A percentile compares a stretch with the other conserved stretches of the same genome.
Conservation (phyloP, 2,888 invertebrate species). For the Dusona sp. region DNA sequence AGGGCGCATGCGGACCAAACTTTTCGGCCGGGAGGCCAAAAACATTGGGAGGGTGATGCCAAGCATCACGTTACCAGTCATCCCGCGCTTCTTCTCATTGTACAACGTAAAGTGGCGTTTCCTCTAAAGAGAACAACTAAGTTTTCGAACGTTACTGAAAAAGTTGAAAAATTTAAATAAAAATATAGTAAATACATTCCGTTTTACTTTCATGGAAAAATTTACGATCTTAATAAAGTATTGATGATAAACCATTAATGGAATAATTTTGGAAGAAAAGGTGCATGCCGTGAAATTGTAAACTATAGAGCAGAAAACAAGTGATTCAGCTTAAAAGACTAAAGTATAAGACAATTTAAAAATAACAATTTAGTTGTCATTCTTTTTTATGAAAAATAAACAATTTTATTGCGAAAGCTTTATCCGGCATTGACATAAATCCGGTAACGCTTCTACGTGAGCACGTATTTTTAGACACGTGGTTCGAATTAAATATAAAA, state of each 20-base stretch:
- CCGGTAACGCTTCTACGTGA: not conserved
- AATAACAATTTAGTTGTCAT: not conserved
- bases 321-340: not conserved
- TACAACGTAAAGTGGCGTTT: slow-evolving; percentile 1
- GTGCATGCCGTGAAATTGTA: not conserved
- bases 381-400: not conserved
- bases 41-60: slow-evolving; percentile 32
- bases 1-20: slow-evolving; percentile 76
- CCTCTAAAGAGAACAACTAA: not conserved
- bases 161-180: not conserved
- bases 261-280: not conserved
- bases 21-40: slow-evolving; percentile 65
- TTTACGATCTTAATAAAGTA: not conserved
- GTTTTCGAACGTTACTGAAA: not conserved
- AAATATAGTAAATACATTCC: not conserved
- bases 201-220: not conserved
- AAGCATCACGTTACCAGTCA: slow-evolving; percentile 40
- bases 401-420: not conserved
- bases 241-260: not conserved
- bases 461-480: not conserved
- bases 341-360: not conserved
- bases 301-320: not conserved
- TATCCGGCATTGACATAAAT: not conserved
- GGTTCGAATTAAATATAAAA: not conserved
- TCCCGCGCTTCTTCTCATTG: slow-evolving; percentile 37